Conservation (phyloP, 2,888 invertebrate species). For the Gryllus longicercus region DNA sequence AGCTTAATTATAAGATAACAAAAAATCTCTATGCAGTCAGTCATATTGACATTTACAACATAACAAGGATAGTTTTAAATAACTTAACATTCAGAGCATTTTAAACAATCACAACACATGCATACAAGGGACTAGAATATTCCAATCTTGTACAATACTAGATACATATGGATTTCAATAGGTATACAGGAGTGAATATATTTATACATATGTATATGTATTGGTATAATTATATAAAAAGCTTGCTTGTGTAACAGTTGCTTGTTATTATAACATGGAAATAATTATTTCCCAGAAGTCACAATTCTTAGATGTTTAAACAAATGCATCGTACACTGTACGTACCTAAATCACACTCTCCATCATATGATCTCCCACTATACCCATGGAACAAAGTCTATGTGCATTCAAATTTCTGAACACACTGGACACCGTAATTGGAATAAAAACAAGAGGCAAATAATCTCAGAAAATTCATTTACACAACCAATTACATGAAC, state of each 20-base stretch:
- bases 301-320: not conserved
- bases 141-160: not conserved
- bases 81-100: not conserved
- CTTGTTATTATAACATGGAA: not conserved
- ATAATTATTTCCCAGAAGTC: not conserved
- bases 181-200: not conserved
- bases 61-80: conserved; percentile 6
- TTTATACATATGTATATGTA: not conserved
- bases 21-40: not conserved
- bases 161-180: not conserved
- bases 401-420: no score
- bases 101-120: not conserved
- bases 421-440: no score
- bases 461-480: not conserved
- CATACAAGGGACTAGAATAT: conserved; percentile 2
- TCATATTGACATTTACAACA: not conserved
- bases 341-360: not conserved
- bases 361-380: not conserved
- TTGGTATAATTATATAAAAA: conserved; percentile 7
- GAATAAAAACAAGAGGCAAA: not conserved
- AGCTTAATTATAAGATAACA: not conserved
- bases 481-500: not conserved
- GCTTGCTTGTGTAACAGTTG: conserved; percentile 3
- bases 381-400: no score
- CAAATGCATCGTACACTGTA: not conserved